Base-by-base conservation (phyloP, 1,140 invertebrate genomes). In the Scaptomyza pallida region DNA sequence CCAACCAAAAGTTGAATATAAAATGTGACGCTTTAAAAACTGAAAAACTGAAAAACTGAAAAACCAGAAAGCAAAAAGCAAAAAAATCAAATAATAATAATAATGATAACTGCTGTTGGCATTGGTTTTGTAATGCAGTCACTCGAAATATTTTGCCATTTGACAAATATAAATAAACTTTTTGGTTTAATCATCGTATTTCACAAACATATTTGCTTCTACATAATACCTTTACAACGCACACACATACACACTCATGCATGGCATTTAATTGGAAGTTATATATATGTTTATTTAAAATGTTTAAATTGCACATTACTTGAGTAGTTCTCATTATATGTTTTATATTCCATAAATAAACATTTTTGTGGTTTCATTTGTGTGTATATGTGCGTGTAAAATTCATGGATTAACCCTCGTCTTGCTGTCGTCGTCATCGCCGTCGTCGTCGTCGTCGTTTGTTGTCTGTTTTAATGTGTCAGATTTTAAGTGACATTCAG, bases 401-500 rank as follows among this genome's bases (percentile, higher is more conserved):
- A 57, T 15, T 59, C 26, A 12, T 17, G 23, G 5, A 15, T 45
- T 54, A 50, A 44, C 62, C 59, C 61, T 69, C 67, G 65, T 60
- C 21, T 45, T 19, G 37, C 40, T 23, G 57, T 41, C 45, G 26
- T 69, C 67, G 65, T 55, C 21, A n/a, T n/a, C n/a, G n/a, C n/a
- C n/a, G n/a, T n/a, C n/a, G n/a, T n/a, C n/a, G 57, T 41, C 45
- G 26, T 69, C 67, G 65, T 55, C 21, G 12, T 45, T 35, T 26
- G 52, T 41, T 43, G 55, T 52, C 51, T 47, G 35, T 55, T 80
- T 85, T 86, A 85, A 85, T 86, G 81, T 85, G 81, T 60, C 70
- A 85, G 64, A 86, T 77, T 88, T 85, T 85, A 85, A 85, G 82
- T 85, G 81, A 85, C 81, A 86, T 73, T 86, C 82, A 75, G 73